Conservation (phyloP, 2,888 invertebrate genomes). For the Adelphocoris suturalis region DNA sequence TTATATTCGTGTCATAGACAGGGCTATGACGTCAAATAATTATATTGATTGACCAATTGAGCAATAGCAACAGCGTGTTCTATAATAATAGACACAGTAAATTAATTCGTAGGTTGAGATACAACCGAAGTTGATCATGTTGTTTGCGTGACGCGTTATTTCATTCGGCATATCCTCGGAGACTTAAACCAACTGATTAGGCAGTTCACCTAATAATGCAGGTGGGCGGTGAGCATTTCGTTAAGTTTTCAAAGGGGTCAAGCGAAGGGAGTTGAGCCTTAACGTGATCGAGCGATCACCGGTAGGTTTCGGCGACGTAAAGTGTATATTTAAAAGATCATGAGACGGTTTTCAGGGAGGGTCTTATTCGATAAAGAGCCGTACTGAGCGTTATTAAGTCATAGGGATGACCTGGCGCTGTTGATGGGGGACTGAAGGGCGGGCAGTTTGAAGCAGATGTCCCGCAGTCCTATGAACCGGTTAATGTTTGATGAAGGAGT, state of each 20-base stretch:
- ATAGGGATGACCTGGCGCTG: slow-evolving; percentile 8
- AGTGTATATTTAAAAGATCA: slow-evolving; percentile 9
- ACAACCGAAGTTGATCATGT: too few species aligned
- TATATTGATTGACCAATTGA: too few species aligned
- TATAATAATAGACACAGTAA: too few species aligned
- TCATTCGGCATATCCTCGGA: not conserved
- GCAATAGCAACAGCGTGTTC: too few species aligned
- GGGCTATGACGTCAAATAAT: too few species aligned
- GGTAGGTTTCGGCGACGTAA: not conserved
- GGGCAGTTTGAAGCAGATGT: not conserved
- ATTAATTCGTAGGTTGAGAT: too few species aligned
- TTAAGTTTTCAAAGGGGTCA: not conserved
- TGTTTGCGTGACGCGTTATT: not conserved
- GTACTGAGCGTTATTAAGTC: slow-evolving; percentile 9
- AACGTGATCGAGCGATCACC: slow-evolving; percentile 24
- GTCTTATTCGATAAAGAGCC: not conserved
- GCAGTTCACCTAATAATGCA: slow-evolving; percentile 10
- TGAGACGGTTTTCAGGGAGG: not conserved
- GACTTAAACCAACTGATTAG: not conserved
- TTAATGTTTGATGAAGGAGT: slow-evolving; percentile 63
- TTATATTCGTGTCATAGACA: too few species aligned
- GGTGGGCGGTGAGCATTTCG: not conserved
- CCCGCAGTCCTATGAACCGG: slow-evolving; percentile 42
- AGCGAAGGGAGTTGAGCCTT: not conserved
- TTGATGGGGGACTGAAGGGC: slow-evolving; percentile 4